Conservation (phyloP, 1,140 invertebrate species). For the Bombus vancouverensis region DNA sequence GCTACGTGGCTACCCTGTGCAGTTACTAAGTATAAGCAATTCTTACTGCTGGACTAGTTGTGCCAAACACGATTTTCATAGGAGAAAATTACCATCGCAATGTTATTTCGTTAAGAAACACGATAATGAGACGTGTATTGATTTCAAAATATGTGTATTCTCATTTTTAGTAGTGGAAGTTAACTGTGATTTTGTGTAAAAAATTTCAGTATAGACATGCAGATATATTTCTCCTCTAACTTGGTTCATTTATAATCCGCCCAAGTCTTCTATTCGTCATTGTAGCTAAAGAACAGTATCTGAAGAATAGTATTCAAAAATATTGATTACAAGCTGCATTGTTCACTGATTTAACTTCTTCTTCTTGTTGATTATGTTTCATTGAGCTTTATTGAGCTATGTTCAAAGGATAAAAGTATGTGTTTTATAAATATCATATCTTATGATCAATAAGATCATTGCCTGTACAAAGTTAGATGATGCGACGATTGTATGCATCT, state of each 20-base stretch:
- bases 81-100: slow-evolving; percentile 38
- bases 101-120: slow-evolving; percentile 58
- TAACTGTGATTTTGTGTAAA: slow-evolving; percentile 49
- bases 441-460: slow-evolving; percentile 59
- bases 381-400: slow-evolving; percentile 59
- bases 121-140: slow-evolving; percentile 59
- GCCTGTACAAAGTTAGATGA: slow-evolving; percentile 46
- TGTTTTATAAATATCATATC: slow-evolving; percentile 60
- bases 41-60: slow-evolving; percentile 52
- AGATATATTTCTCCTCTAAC: slow-evolving; percentile 25
- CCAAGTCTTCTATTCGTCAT: slow-evolving; percentile 63
- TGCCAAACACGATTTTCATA: slow-evolving; percentile 46
- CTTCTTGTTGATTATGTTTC: slow-evolving; percentile 66
- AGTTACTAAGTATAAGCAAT: slow-evolving; percentile 58
- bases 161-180: slow-evolving; percentile 60
- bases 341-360: slow-evolving; percentile 64
- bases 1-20: slow-evolving; percentile 33
- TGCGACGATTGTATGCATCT: slow-evolving; percentile 44
- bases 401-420: slow-evolving; percentile 56
- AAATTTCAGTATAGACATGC: slow-evolving; percentile 45
- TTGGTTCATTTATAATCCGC: slow-evolving; percentile 38
- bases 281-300: slow-evolving; percentile 42
- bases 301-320: slow-evolving; percentile 62
- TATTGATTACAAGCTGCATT: slow-evolving; percentile 54
- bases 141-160: slow-evolving; percentile 58